Evolutionary conservation across 2,113 vertebrate genomes (phyloP), one percentile per base, ranked within the genome.

Genomic region (Malurus cyaneus): DNA sequence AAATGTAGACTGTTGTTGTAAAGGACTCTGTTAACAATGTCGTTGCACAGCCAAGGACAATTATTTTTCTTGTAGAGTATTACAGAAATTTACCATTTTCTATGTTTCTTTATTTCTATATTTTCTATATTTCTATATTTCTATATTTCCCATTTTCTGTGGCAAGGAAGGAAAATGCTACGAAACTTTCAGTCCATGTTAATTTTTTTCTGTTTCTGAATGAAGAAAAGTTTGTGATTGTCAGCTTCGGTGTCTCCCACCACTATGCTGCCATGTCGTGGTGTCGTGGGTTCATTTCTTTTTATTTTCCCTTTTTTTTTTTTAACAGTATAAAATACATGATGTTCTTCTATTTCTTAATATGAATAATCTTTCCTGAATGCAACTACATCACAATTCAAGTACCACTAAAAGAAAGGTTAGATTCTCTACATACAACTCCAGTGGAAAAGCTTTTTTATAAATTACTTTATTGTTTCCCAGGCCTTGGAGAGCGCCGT

Each of bases 391-490:
- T 97, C 97, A 97, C 97, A 92, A 96, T 95, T 96, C 95, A 96
- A 98, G 98, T 97, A 96, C 34, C 95, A 97, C 95, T 96, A 93
- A 97, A 98, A 95, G 93, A 88, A 98, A 98, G 97, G 96, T 95
- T 94, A 97, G 86, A 76, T 95, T 82, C 61, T 87, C 54, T 96
- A 87, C 94, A 89, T 96, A 96, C 83, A 91, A 96, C 95, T 97
- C 94, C 84, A 95, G 87, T 97, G 77, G 80, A 96, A 98, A 93
- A 89, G 92, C 82, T 95, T 97, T 97, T 98, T 97, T 98, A 97
- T 98, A 98, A 98, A 98, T 98, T 95, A 97, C 97, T 97, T 96
- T 97, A 96, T 96, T 98, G 96, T 98, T 98, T 98, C 96, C 77
- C 96, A 98, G 98, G 97, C 97, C 98, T 98, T 96, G 72, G 93